These are phyloP conservation scores for Xiphydria camelus DNA, from an alignment of 2,888 invertebrate species.

Conservation along the genomic window DNA sequence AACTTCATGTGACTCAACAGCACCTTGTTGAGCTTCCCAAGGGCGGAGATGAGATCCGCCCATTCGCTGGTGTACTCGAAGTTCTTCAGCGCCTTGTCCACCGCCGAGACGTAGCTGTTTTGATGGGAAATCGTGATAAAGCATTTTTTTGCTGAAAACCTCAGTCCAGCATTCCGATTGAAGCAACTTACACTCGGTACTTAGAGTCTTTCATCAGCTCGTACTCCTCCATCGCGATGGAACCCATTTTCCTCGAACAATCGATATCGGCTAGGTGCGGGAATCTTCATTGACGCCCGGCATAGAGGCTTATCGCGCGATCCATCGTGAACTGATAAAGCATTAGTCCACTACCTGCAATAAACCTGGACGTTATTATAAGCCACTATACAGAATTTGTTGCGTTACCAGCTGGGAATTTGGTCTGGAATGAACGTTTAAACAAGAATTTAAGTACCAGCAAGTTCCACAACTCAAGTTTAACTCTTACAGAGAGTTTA, in stretches of 20 bases:
- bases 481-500: too few species aligned
- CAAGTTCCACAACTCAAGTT: too few species aligned
- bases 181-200: conserved; percentile 68
- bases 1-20: conserved; percentile 78
- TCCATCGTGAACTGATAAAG: conserved; percentile 12
- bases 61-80: conserved; percentile 95
- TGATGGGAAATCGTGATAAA: conserved; percentile 19
- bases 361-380: background rate
- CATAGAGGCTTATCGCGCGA: conserved; percentile 5
- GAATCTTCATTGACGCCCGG: too few species aligned
- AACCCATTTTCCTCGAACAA: too few species aligned
- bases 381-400: background rate
- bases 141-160: background rate
- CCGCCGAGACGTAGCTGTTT: conserved; percentile 69
- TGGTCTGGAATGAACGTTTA: too few species aligned
- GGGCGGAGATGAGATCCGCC: conserved; percentile 89
- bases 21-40: conserved; percentile 89
- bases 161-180: too few species aligned
- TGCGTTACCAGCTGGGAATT: too few species aligned
- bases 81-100: conserved; percentile 86
- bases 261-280: too few species aligned
- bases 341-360: conserved; percentile 1
- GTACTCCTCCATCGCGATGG: conserved; percentile 73
- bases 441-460: too few species aligned
- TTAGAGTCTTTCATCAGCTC: conserved; percentile 81